Conservation (phyloP, 2,113 vertebrate genomes). For the Brachionichthys hirsutus region DNA sequence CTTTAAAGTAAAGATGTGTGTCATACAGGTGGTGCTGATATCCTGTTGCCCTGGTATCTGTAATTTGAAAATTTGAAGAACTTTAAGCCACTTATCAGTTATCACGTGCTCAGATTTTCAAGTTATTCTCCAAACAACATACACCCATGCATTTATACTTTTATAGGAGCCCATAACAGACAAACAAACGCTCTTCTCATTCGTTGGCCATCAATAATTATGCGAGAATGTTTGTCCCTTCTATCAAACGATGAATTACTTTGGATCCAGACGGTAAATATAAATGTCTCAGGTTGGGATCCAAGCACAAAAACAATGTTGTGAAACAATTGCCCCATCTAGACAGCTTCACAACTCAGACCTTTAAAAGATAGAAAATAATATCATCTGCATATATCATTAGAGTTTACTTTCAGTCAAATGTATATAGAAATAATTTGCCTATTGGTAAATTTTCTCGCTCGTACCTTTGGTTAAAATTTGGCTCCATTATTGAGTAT, state of each 20-base stretch:
- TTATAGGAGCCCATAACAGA: neutral
- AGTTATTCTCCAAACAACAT: neutral
- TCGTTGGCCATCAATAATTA: neutral
- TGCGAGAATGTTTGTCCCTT: neutral
- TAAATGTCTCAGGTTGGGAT: slow-evolving; percentile 41
- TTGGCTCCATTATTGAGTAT: slow-evolving; percentile 32
- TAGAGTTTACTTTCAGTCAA: slow-evolving; percentile 9
- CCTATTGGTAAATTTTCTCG: slow-evolving; percentile 39
- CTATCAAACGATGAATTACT: neutral
- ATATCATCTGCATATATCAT: neutral
- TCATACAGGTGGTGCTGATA: neutral
- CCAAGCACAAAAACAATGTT: slow-evolving; percentile 17
- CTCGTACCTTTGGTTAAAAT: slow-evolving; percentile 24
- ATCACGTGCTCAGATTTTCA: neutral
- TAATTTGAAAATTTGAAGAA: too few relatives aligned
- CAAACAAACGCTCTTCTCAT: slow-evolving; percentile 20
- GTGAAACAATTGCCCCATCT: neutral
- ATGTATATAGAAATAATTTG: slow-evolving; percentile 59
- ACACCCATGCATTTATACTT: neutral
- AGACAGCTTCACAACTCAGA: slow-evolving; percentile 19
- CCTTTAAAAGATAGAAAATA: slow-evolving; percentile 3
- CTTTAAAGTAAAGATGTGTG: slow-evolving; percentile 17
- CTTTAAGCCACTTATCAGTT: neutral
- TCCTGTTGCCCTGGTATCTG: slow-evolving; percentile 2
- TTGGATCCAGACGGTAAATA: slow-evolving; percentile 24